Base-by-base conservation (phyloP, 2,888 invertebrate species). In the Calliphora vomitoria region DNA sequence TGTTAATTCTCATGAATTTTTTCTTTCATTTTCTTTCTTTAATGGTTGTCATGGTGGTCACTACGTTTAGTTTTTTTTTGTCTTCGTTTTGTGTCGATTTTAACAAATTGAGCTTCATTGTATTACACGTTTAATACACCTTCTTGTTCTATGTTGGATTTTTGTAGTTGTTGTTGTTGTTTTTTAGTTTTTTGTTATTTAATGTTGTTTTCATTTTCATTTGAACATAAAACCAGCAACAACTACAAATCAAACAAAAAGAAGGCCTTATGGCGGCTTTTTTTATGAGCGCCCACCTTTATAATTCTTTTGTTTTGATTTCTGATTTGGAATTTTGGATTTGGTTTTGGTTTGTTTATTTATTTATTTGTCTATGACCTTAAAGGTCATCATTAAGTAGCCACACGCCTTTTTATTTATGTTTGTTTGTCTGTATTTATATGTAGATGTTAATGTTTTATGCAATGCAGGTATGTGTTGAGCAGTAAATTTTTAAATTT, bases 21-120 rank as follows among this genome's bases (percentile, higher is more conserved):
- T n/a, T n/a, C n/a, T n/a, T n/a, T n/a, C n/a, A n/a, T n/a, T n/a
- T n/a, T n/a, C n/a, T n/a, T n/a, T n/a, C n/a, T n/a, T 82, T 85
- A 88, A 82, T 82, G 71, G 86, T 86, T 87, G 86, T 85, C 84
- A 87, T 85, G 86, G 90, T 91, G 91, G 89, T 89, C 85, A 89
- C 75, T 89, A 72, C 74, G 60, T 71, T 85, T 83, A 66, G 58
- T 78, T 79, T 66, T 38, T 71, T 60, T 41, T 18, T n/a, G 50
- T 38, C 18, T 64, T 74, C 18, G 71, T 69, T 85, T 79, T 87
- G 87, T 87, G 85, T 87, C 79, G 85, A 87, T 87, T 87, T 85
- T 82, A 87, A 87, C 87, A 87, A 87, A 87, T 87, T 87, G 87
- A 82, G 82, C 55, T 75, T 82, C 82, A 87, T 87, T 87, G 84